Conservation (phyloP, 2,113 vertebrate species). For the Melanocharis versteri region DNA sequence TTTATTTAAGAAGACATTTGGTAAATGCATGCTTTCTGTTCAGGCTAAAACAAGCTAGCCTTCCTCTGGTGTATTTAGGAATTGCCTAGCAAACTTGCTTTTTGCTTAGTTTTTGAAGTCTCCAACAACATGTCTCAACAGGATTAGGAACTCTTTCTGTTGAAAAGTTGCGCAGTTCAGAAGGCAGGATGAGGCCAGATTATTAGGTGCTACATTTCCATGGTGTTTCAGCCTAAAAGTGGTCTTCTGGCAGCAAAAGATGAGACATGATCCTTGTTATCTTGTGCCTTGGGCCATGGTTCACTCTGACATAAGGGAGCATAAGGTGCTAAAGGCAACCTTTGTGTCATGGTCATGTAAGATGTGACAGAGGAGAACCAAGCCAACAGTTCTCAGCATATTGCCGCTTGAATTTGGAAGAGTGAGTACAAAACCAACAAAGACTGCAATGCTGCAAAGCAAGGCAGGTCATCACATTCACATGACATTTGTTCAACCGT, state of each 20-base stretch:
- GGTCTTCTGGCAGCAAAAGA: not conserved
- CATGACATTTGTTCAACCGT: not conserved
- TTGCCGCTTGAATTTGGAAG: not conserved
- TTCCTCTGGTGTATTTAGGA: not conserved
- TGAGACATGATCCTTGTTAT: not conserved
- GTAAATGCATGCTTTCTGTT: not conserved
- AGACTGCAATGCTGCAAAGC: not conserved
- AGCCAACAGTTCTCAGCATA: not conserved
- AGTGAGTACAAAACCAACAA: not conserved
- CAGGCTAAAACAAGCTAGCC: not conserved
- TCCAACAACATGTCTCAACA: not conserved
- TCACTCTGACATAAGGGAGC: not conserved
- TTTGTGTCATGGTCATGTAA: not conserved
- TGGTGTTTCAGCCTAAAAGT: not conserved
- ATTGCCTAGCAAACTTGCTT: not conserved
- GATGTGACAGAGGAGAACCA: not conserved
- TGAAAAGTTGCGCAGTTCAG: not conserved
- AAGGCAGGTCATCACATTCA: not conserved
- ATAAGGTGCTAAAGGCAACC: not conserved
- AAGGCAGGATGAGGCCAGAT: not conserved
- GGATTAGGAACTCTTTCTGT: not conserved
- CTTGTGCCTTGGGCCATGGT: not conserved
- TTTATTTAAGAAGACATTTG: not conserved
- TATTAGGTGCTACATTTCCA: not conserved
- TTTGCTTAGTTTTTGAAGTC: not conserved